Conservation (phyloP, 1,140 invertebrate genomes). For the Callitettix versicolor region DNA sequence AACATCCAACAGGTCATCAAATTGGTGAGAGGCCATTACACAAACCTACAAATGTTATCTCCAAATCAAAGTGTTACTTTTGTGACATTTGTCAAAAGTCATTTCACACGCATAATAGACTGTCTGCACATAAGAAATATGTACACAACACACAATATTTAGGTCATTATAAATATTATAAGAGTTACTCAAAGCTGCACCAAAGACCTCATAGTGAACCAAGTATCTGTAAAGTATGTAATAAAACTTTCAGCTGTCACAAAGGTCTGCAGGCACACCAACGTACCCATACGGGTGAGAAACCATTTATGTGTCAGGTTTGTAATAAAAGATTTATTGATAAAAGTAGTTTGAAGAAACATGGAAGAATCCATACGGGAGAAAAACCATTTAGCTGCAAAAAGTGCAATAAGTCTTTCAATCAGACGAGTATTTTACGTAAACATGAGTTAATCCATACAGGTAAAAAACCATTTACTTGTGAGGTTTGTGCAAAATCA, state of each 20-base stretch:
- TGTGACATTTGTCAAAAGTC: not conserved
- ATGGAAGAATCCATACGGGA: not conserved
- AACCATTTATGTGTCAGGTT: slow-evolving; percentile 55
- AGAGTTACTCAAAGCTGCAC: slow-evolving; percentile 20
- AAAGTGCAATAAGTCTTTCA: slow-evolving; percentile 30
- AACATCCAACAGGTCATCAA: no score
- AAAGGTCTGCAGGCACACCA: slow-evolving; percentile 22
- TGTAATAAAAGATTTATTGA: slow-evolving; percentile 65
- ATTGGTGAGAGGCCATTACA: no score
- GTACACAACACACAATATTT: slow-evolving; percentile 44
- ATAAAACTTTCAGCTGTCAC: slow-evolving; percentile 27
- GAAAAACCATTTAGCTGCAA: not conserved
- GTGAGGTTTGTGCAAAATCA: slow-evolving; percentile 42
- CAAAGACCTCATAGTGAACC: slow-evolving; percentile 25
- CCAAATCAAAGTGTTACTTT: not conserved
- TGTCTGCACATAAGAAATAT: slow-evolving; percentile 21
- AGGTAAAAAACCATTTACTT: slow-evolving; percentile 40
- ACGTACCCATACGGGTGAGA: slow-evolving; percentile 47
- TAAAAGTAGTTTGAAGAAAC: slow-evolving; percentile 27
- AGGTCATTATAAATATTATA: slow-evolving; percentile 38
- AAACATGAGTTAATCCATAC: slow-evolving; percentile 36
- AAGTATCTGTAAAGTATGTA: slow-evolving; percentile 37
- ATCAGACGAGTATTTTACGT: slow-evolving; percentile 22
- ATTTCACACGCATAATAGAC: not conserved
- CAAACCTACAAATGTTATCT: not conserved